A percentile compares a stretch with the other conserved stretches of the same genome.
Evolutionary conservation across 1,140 invertebrate species (phyloP).

Genomic region (Ridgeia piscesae): DNA sequence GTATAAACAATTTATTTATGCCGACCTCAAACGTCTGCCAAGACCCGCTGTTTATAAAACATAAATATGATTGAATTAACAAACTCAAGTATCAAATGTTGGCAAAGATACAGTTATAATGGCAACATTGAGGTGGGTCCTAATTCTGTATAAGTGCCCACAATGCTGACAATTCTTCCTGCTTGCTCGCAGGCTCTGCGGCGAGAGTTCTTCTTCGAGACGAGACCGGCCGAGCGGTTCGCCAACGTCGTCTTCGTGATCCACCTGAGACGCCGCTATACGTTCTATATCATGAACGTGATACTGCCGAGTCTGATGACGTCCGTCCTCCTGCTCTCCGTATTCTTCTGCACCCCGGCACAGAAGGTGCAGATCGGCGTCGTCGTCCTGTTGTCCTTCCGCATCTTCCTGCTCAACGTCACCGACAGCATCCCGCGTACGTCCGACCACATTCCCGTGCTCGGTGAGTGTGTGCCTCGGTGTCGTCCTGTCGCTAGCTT

Average conservation of each 20-base stretch:
- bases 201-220: slow-evolving; percentile 29
- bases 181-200: background rate
- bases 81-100: too few species aligned
- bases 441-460: slow-evolving; percentile 28
- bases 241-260: slow-evolving; percentile 26
- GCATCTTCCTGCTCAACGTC: slow-evolving; percentile 30
- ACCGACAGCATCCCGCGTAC: slow-evolving; percentile 28
- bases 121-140: too few species aligned
- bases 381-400: slow-evolving; percentile 24
- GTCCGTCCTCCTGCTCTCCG: slow-evolving; percentile 25
- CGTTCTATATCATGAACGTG: slow-evolving; percentile 31
- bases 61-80: too few species aligned
- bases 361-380: slow-evolving; percentile 31
- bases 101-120: too few species aligned
- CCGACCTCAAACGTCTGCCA: too few species aligned
- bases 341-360: slow-evolving; percentile 29
- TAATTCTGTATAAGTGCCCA: too few species aligned
- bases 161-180: background rate
- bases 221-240: slow-evolving; percentile 22
- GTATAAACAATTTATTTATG: too few species aligned
- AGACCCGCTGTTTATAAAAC: too few species aligned
- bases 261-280: slow-evolving; percentile 21
- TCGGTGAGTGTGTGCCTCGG: slow-evolving; percentile 20
- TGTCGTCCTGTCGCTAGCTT: too few species aligned
- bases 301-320: slow-evolving; percentile 28